Percentiles rank a stretch among this genome's conserved stretches.
Evolutionary conservation across 2,888 invertebrate genomes (phyloP).

Genomic region (Tinea trinotella): DNA sequence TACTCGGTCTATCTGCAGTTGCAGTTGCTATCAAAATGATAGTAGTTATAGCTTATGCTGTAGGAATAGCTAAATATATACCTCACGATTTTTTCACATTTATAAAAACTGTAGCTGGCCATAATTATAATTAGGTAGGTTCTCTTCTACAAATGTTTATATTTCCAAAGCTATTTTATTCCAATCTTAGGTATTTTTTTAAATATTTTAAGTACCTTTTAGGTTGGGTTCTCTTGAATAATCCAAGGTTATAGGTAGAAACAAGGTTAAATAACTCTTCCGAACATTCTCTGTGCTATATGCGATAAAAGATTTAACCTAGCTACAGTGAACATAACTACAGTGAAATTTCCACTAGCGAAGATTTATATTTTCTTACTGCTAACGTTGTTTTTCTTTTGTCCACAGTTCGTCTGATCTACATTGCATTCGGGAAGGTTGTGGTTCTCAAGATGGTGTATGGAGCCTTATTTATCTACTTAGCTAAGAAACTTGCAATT

Average conservation of each 20-base stretch:
- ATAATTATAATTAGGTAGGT: conserved; percentile 6
- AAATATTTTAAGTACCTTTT: no score
- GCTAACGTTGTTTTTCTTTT: conserved; percentile 5
- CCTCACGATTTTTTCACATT: neutral
- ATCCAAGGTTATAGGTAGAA: no score
- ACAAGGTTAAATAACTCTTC: no score
- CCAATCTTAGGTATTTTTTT: no score
- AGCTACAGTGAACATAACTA: no score
- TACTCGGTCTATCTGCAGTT: conserved; percentile 44
- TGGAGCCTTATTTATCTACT: neutral
- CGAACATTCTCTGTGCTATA: no score
- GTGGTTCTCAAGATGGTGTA: conserved; percentile 7
- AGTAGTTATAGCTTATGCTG: neutral
- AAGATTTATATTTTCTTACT: no score
- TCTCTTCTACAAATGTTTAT: no score
- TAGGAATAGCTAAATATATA: conserved; percentile 2
- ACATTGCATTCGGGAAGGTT: conserved; percentile 3
- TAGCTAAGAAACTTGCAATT: neutral
- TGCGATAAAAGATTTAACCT: no score
- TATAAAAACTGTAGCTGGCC: neutral
- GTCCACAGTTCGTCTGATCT: conserved; percentile 5
- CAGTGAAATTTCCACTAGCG: no score
- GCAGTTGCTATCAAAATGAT: conserved; percentile 33
- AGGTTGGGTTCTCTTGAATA: no score
- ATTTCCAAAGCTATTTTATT: no score